Base-by-base conservation (phyloP, 2,797 vertebrate species). In the Gymnopithys bicolor region DNA sequence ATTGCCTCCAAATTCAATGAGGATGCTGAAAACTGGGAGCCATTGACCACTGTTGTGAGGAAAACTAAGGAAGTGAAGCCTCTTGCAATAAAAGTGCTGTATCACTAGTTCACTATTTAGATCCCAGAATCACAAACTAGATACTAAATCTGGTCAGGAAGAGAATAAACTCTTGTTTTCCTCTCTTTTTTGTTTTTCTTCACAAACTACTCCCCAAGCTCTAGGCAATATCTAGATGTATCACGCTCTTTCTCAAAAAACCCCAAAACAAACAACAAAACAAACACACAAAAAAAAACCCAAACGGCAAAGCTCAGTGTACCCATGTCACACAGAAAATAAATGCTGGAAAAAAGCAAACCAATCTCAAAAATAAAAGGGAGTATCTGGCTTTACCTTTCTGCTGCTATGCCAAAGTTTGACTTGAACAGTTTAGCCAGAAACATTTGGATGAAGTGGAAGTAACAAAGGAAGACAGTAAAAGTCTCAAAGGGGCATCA, bases 81-180 rank as follows among this genome's bases (percentile, higher is more conserved):
- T 78, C n/a, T 55, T 70, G 53, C 39, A 66, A 77, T 8, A 59
- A 16, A 93, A 91, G 33, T 27, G 60, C 16, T 0, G 0, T 25
- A 21, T 35, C n/a, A 56, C 39, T 52, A 58, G 23, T 41, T 45
- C 46, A 49, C 12, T 56, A 69, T 43, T 11, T 33, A 60, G 33
- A 68, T 45, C 46, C 32, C 33, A 82, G 53, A 77, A 82, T 49
- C 27, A 43, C 32, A 37, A 43, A 69, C 6, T 30, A 77, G 41
- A 76, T 46, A 39, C 24, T 23, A 75, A 46, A 78, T 28, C 19
- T 24, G 30, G 17, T 43, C 43, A 35, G 24, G 30, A 76, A 45
- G 21, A 69, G 12, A 68, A 86, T 59, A 89, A 48, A 1, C 18
- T 60, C 0, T 21, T 9, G 25, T 33, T 5, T 1, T 0, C 1